Evolutionary conservation across 1,140 invertebrate species (phyloP), one percentile per base, ranked within the genome.

Genomic region (Cotesia glomerata): DNA sequence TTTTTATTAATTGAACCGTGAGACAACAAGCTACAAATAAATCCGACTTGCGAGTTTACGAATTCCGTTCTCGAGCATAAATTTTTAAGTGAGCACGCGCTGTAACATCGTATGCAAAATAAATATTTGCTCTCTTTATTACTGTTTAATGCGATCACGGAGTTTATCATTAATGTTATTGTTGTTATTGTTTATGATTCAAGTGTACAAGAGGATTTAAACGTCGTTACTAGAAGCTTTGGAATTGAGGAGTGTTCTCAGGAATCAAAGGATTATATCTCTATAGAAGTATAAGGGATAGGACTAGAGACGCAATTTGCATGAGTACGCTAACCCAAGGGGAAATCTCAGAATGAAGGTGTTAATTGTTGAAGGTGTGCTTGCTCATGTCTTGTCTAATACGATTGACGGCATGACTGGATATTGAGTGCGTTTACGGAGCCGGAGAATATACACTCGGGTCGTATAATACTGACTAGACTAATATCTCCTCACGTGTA

Each of bases 311-410:
- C 63, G 75, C 75, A 79, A 78, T 81, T 79, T 80, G 77, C 72
- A 75, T 63, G 70, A 51, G 26, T 71, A 65, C 58, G 73, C 61
- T 74, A 74, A 77, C 75, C 79, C 79, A 68, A 70, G 70, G 79
- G 80, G 80, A 83, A 83, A 83, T 82, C 79, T 81, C 51, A 52
- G 54, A 77, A 59, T 59, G 64, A 58, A 79, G 65, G 73, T 74
- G 77, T 75, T 81, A 79, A 80, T 79, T 77, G 69, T 74, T n/a
- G 67, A 64, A 77, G 74, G 69, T 78, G 66, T 58, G 54, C 69
- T 71, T 71, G 69, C 71, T 62, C 34, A 54, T 63, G 52, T 71
- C 64, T 59, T 72, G 67, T 72, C 77, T 78, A 77, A 79, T 77
- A 77, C 76, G 79, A 81, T 80, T 81, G 79, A 81, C 76, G 79